Conservation (phyloP, 1,140 invertebrate genomes). For the Calliopsis andreniformis region DNA sequence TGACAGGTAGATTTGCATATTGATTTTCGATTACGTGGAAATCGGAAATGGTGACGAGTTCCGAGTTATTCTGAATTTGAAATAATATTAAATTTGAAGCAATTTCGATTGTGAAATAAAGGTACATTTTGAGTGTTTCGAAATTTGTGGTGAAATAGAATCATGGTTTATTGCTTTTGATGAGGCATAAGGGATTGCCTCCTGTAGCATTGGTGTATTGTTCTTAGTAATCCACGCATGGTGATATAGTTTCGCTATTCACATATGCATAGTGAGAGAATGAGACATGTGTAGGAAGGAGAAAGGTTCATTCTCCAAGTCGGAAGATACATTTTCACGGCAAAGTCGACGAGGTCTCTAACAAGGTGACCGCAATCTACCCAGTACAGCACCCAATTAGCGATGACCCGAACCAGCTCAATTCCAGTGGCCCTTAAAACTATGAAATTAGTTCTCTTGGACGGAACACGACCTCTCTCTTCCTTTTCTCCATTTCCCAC, state of each 20-base stretch:
- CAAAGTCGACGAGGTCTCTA: slow-evolving; percentile 60
- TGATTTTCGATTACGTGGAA: too few relatives aligned
- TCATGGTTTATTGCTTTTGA: not conserved
- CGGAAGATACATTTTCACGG: slow-evolving; percentile 55
- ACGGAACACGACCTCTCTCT: slow-evolving; percentile 11
- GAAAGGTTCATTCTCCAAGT: slow-evolving; percentile 22
- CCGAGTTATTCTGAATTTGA: not conserved
- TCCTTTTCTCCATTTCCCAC: slow-evolving; percentile 10
- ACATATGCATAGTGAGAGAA: not conserved
- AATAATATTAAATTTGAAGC: not conserved
- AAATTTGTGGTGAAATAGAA: too few relatives aligned
- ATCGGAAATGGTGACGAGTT: too few relatives aligned
- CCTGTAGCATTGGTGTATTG: not conserved
- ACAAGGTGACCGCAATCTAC: slow-evolving; percentile 69
- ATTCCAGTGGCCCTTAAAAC: slow-evolving; percentile 63
- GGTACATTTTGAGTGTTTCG: too few relatives aligned
- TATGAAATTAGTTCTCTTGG: slow-evolving; percentile 55
- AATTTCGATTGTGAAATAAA: not conserved
- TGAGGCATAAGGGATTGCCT: not conserved
- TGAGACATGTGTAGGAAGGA: not conserved
- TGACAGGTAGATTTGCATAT: too few relatives aligned
- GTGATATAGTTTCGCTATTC: not conserved
- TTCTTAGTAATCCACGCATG: not conserved
- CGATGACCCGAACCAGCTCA: slow-evolving; percentile 60
- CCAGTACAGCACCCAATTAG: slow-evolving; percentile 67